phyloP scores from a whole-genome alignment of 2,113 vertebrate species.

The Oreochromis tanganicae region DNA sequence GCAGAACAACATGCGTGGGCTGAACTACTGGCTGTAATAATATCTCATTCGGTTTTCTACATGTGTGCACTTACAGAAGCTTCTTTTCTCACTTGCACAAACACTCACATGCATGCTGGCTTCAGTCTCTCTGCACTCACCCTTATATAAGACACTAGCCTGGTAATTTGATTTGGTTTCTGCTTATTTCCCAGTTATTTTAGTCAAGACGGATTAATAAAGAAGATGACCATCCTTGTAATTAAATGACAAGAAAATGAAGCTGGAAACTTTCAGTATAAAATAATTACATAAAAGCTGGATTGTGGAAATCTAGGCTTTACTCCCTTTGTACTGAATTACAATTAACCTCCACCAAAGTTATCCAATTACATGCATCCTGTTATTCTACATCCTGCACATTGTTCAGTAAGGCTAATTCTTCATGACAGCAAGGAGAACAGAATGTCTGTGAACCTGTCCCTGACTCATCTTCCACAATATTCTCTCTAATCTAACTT shows the following conservation, averaged over 20 bases:
- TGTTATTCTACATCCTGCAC: not conserved
- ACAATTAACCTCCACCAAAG: not conserved
- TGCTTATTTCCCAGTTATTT: not conserved
- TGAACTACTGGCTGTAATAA: not conserved
- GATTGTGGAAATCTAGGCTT: slow-evolving; percentile 6
- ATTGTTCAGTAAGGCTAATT: not conserved
- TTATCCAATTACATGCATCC: slow-evolving; percentile 13
- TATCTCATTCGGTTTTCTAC: accelerated
- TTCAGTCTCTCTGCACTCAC: not conserved
- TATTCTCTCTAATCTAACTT: slow-evolving; percentile 25
- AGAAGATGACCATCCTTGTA: not conserved
- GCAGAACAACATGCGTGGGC: not conserved
- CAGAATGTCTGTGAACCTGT: not conserved
- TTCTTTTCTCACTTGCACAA: not conserved
- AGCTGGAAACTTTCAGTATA: not conserved
- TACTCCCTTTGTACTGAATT: not conserved
- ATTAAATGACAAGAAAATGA: not conserved
- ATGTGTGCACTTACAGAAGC: not conserved
- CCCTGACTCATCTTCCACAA: not conserved
- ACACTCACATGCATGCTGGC: not conserved
- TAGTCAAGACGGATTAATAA: not conserved
- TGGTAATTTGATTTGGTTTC: not conserved
- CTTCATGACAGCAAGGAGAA: not conserved
- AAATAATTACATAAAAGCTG: not conserved
- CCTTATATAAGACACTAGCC: not conserved